Conservation (phyloP, 2,113 vertebrate genomes). For the Gallinago paraguaiae region DNA sequence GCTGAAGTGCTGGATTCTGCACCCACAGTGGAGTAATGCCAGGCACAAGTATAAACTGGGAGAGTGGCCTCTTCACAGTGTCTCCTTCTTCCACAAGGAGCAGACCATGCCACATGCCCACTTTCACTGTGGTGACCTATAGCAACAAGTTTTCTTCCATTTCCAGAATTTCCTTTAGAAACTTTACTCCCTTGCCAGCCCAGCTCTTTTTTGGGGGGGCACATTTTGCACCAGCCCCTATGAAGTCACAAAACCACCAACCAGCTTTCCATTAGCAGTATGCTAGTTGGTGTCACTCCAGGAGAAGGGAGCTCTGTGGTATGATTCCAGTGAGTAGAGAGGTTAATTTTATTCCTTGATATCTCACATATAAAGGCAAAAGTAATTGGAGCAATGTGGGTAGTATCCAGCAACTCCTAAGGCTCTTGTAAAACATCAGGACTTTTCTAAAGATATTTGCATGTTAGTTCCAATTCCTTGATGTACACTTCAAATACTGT, state of each 20-base stretch:
- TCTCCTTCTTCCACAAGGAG: not conserved
- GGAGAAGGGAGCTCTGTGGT: not conserved
- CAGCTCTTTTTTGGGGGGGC: not conserved
- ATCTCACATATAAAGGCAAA: not conserved
- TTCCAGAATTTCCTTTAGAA: not conserved
- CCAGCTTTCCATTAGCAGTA: not conserved
- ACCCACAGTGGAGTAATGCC: accelerated
- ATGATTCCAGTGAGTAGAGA: not conserved
- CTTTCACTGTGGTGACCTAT: not conserved
- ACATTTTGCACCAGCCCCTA: not conserved
- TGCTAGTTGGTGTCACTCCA: not conserved
- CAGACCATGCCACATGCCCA: not conserved
- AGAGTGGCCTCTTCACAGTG: not conserved
- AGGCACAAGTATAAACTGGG: not conserved
- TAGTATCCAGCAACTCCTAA: not conserved
- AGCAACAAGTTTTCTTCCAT: not conserved
- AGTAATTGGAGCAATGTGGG: accelerated
- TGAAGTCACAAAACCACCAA: not conserved
- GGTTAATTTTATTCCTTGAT: not conserved
- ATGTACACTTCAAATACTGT: not conserved
- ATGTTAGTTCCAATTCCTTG: not conserved
- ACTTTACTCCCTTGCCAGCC: not conserved
- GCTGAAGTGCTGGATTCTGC: not conserved
- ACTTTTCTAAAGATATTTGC: not conserved
- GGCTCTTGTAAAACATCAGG: not conserved